Evolutionary conservation across 2,113 vertebrate genomes (phyloP).

Genomic region (Pomatostomus ruficeps): DNA sequence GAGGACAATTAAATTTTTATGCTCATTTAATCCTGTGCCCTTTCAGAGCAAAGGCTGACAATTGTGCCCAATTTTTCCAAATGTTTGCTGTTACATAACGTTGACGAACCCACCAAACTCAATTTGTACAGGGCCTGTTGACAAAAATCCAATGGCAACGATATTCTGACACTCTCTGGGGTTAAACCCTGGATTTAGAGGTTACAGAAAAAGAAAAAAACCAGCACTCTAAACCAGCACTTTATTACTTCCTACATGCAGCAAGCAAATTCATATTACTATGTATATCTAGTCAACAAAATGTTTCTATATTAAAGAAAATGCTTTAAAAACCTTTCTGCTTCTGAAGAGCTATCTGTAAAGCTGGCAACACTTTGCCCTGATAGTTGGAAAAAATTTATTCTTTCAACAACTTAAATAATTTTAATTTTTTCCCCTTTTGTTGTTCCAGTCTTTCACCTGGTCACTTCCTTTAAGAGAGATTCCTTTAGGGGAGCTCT

Average conservation of each 20-base stretch:
- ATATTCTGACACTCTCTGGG: neutral
- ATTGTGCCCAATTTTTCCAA: constrained; percentile 40
- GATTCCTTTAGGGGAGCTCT: constrained; percentile 22
- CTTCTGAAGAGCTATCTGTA: neutral
- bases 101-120: constrained; percentile 22
- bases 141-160: neutral
- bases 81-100: constrained; percentile 38
- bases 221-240: neutral
- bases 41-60: constrained; percentile 48
- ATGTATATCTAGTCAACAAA: neutral
- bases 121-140: constrained; percentile 1
- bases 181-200: constrained; percentile 29
- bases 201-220: neutral
- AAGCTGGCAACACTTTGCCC: constrained; percentile 53
- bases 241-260: constrained; percentile 14
- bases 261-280: neutral
- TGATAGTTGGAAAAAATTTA: constrained; percentile 66
- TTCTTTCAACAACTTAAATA: constrained; percentile 66
- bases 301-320: neutral
- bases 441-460: constrained; percentile 42
- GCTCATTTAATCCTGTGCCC: constrained; percentile 53
- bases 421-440: constrained; percentile 52
- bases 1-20: constrained; percentile 64
- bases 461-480: constrained; percentile 59
- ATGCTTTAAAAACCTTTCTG: constrained; percentile 14